phyloP scores from a whole-genome alignment of 92 coral and sea anemone species.

The Montipora capitata region DNA sequence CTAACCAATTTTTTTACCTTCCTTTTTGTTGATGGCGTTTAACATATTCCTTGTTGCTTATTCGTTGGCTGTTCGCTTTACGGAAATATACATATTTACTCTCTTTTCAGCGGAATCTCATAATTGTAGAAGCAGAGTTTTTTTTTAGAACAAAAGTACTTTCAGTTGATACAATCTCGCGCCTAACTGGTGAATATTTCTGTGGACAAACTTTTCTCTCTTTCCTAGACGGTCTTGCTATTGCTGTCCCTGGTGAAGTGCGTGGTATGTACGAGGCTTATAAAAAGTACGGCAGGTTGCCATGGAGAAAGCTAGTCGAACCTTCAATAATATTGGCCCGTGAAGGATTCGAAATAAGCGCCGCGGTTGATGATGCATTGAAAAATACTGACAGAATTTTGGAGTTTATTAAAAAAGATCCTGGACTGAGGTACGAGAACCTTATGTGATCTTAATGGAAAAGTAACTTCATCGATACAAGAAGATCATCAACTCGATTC shows the following conservation, averaged over 20 bases:
- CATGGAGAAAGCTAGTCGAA: constrained; percentile 79
- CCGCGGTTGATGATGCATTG: constrained; percentile 54
- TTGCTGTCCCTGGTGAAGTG: constrained; percentile 85
- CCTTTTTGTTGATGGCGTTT: too few species aligned
- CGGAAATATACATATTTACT: too few species aligned
- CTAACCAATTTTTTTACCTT: too few species aligned
- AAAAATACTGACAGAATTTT: not conserved
- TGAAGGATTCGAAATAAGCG: constrained; percentile 70
- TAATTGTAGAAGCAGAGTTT: too few species aligned
- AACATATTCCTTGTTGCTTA: too few species aligned
- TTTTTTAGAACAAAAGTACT: too few species aligned
- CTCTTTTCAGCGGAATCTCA: too few species aligned
- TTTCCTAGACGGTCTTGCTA: constrained; percentile 63
- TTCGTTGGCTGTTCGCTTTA: too few species aligned
- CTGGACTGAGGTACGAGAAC: constrained; percentile 72
- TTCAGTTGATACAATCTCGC: too few species aligned
- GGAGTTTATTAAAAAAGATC: constrained; percentile 43
- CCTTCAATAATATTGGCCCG: constrained; percentile 80
- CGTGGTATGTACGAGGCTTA: constrained; percentile 75
- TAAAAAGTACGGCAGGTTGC: constrained; percentile 67
- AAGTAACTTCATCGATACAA: not conserved
- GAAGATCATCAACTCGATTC: not conserved
- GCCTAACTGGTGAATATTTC: too few species aligned
- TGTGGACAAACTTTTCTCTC: too few species aligned
- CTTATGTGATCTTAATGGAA: not conserved